Evolutionary conservation across 1,140 invertebrate genomes (phyloP).

Genomic region (Euborellia annulipes): DNA sequence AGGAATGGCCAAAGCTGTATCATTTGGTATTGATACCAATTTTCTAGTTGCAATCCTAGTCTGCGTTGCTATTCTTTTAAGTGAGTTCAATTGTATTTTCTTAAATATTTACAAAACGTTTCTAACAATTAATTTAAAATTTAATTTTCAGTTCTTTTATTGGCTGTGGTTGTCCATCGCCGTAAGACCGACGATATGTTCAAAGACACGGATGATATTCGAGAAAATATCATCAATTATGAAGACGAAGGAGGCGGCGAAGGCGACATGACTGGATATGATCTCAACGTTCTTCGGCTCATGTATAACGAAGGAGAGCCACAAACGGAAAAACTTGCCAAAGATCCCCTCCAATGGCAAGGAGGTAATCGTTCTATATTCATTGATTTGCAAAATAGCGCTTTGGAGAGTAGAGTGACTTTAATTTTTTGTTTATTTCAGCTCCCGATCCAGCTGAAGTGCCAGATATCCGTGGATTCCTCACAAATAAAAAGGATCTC

Average conservation of each 20-base stretch:
- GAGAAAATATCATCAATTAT: slow-evolving; percentile 94
- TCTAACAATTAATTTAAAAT: no score
- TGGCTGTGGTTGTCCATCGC: slow-evolving; percentile 74
- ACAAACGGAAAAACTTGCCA: slow-evolving; percentile 10
- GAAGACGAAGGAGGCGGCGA: slow-evolving; percentile 95
- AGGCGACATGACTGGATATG: slow-evolving; percentile 80
- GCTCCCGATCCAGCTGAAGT: slow-evolving; percentile 34
- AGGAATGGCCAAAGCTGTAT: slow-evolving; percentile 50
- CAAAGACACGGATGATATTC: slow-evolving; percentile 88
- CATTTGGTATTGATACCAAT: slow-evolving; percentile 65
- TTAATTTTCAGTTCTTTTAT: slow-evolving; percentile 48
- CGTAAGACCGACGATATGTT: slow-evolving; percentile 69
- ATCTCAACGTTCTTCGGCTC: slow-evolving; percentile 71
- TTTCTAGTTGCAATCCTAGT: slow-evolving; percentile 71
- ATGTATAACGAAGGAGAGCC: slow-evolving; percentile 43
- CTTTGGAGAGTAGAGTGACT: no score
- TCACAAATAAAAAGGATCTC: slow-evolving; percentile 73
- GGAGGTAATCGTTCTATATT: slow-evolving; percentile 16
- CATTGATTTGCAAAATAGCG: background rate
- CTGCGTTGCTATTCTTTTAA: slow-evolving; percentile 57
- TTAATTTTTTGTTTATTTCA: no score
- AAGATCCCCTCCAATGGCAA: slow-evolving; percentile 26
- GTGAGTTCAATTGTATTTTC: slow-evolving; percentile 27
- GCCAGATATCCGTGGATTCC: slow-evolving; percentile 79
- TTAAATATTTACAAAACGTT: no score